Percentiles rank a stretch among this genome's conserved stretches.
Evolutionary conservation across 2,888 invertebrate species (phyloP).

Genomic region (Folsomia manolachei): DNA sequence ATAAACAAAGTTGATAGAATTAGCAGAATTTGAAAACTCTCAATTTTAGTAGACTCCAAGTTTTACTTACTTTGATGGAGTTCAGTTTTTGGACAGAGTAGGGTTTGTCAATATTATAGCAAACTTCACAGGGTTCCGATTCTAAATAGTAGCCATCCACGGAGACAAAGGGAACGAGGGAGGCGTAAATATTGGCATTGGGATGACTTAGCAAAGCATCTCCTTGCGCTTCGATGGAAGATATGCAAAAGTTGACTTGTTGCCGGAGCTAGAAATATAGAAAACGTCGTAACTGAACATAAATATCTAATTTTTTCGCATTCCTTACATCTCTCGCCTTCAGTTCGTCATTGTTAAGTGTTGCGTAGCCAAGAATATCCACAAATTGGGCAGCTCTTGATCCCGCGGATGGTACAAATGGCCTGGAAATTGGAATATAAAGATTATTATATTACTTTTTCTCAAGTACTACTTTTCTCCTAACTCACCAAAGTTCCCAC

Average conservation of each 20-base stretch:
- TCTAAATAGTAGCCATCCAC: constrained; percentile 94
- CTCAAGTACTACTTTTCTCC: too few species aligned
- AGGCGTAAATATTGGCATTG: constrained; percentile 88
- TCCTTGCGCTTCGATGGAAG: constrained; percentile 49
- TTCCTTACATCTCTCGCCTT: constrained; percentile 48
- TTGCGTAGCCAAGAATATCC: constrained; percentile 91
- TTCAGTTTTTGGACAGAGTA: constrained; percentile 87
- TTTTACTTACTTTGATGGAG: constrained; percentile 85
- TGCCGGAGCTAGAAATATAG: constrained; percentile 57
- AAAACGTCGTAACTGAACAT: too few species aligned
- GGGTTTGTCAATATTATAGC: constrained; percentile 95
- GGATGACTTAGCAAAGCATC: constrained; percentile 79
- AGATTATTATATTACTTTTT: too few species aligned
- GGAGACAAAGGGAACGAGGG: constrained; percentile 89
- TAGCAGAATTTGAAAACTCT: too few species aligned
- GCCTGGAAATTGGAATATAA: too few species aligned
- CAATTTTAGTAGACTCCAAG: too few species aligned
- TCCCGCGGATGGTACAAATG: constrained; percentile 61
- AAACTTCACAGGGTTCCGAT: constrained; percentile 94
- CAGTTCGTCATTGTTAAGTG: constrained; percentile 65
- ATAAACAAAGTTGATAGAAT: constrained; percentile 1
- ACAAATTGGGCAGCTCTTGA: constrained; percentile 94
- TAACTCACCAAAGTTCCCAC: constrained; percentile 47
- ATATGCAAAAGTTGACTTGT: constrained; percentile 46
- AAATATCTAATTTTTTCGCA: background rate